Evolutionary conservation across 2,797 vertebrate species (phyloP).

Genomic region (Myioborus melanocephalus): DNA sequence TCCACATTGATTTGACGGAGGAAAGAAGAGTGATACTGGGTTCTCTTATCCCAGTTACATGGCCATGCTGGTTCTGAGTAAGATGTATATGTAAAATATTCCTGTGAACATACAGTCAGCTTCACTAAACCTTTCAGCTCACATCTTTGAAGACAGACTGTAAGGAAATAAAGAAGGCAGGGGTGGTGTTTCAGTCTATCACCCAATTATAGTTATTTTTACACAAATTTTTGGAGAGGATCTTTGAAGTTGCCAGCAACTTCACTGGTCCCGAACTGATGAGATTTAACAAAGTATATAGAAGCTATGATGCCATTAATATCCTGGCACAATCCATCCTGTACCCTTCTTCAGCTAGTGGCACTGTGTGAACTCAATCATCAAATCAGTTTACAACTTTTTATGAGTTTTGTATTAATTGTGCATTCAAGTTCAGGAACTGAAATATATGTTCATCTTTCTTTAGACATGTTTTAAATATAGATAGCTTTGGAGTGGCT

Average conservation of each 20-base stretch:
- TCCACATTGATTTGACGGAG: neutral
- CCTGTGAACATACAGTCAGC: neutral
- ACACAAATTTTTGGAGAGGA: neutral
- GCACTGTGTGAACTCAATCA: neutral
- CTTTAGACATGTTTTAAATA: neutral
- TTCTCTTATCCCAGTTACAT: neutral
- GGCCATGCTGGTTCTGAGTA: neutral
- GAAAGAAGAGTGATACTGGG: neutral
- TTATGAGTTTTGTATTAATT: neutral
- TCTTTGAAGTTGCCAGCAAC: neutral
- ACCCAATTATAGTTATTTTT: neutral
- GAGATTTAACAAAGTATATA: neutral
- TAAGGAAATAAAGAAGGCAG: neutral
- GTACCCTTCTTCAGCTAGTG: neutral
- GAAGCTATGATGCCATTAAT: neutral
- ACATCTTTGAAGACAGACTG: neutral
- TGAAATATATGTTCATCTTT: neutral
- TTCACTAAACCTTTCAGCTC: neutral
- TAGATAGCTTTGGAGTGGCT: neutral
- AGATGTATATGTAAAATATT: neutral
- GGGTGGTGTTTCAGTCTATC: neutral
- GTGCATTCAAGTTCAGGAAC: neutral
- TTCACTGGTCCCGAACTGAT: neutral
- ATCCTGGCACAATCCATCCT: neutral
- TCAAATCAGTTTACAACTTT: neutral